Evolutionary conservation across 2,888 invertebrate genomes (phyloP).

Genomic region (Ennomos quercinarius): DNA sequence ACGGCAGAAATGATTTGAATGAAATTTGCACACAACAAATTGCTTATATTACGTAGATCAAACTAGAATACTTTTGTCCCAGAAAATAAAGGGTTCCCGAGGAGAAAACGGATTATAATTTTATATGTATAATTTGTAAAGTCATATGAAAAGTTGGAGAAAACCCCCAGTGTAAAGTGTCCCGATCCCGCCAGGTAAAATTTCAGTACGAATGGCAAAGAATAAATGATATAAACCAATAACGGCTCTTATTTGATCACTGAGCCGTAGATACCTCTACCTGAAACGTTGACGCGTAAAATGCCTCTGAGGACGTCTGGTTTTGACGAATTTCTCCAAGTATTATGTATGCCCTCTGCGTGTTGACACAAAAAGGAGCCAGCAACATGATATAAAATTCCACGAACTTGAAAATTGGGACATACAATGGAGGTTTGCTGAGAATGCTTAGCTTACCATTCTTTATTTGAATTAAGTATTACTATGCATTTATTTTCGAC

Average conservation of each 20-base stretch:
- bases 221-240: background rate
- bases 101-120: too few relatives aligned
- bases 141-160: too few relatives aligned
- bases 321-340: conserved; percentile 7
- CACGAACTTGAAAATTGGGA: conserved; percentile 17
- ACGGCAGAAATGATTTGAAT: too few relatives aligned
- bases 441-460: too few relatives aligned
- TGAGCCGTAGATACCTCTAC: conserved; percentile 13
- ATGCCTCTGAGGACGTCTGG: background rate
- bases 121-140: too few relatives aligned
- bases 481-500: too few relatives aligned
- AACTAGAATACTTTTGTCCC: too few relatives aligned
- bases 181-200: background rate
- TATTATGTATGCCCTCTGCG: background rate
- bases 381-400: conserved; percentile 19
- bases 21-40: too few relatives aligned
- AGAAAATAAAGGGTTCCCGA: too few relatives aligned
- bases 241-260: conserved; percentile 24
- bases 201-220: conserved; percentile 13
- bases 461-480: too few relatives aligned
- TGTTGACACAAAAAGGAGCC: conserved; percentile 6
- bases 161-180: too few relatives aligned
- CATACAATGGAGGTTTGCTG: background rate
- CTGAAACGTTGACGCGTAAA: conserved; percentile 17
- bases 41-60: too few relatives aligned